Percentiles rank a stretch among this genome's conserved stretches.
Evolutionary conservation across 2,113 vertebrate species (phyloP).

Genomic region (Maylandia zebra): DNA sequence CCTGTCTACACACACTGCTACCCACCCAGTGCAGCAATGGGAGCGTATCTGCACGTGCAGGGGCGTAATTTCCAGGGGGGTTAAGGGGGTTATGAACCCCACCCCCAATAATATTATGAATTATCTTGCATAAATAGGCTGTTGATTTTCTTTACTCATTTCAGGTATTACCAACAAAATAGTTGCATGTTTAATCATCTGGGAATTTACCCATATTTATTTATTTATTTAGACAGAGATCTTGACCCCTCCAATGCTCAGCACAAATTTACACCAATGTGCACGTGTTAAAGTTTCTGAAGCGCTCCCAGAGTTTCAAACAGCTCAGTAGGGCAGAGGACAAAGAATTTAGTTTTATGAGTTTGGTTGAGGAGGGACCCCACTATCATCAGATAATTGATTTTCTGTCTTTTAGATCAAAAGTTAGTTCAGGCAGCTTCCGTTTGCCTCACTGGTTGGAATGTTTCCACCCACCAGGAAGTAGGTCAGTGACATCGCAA

Average conservation of each 20-base stretch:
- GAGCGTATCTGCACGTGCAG: neutral
- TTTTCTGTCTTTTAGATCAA: neutral
- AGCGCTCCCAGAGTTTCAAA: neutral
- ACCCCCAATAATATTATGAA: neutral
- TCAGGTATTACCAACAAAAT: neutral
- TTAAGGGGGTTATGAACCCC: neutral
- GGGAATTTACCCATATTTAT: neutral
- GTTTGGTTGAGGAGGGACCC: neutral
- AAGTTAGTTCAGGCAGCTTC: neutral
- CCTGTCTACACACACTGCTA: neutral
- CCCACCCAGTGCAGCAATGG: neutral
- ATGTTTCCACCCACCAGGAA: neutral
- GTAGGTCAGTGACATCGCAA: neutral
- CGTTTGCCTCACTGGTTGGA: neutral
- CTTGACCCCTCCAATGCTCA: neutral
- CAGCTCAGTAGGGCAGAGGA: neutral
- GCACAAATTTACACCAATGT: neutral
- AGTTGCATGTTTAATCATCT: neutral
- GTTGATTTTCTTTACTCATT: neutral
- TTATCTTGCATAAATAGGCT: neutral
- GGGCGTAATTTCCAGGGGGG: neutral
- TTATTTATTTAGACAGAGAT: neutral
- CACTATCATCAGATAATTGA: neutral
- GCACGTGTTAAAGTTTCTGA: neutral
- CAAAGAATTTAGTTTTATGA: neutral